Evolutionary conservation across 1,140 invertebrate genomes (phyloP), one percentile per base, ranked within the genome.

Genomic region (Amyelois transitella): DNA sequence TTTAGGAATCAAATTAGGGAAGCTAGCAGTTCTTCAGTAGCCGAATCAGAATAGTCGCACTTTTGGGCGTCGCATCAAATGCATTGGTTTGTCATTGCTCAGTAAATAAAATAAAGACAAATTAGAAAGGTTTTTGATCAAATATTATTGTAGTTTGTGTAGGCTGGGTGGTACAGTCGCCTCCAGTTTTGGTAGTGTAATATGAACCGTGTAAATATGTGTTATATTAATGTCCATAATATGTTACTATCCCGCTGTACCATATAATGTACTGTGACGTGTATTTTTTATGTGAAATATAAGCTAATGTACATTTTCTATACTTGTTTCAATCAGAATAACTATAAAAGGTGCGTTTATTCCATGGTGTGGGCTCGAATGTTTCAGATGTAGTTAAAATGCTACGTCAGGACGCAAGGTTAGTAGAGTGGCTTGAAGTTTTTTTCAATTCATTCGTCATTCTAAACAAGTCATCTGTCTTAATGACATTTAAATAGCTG

Each of bases 281-380:
- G 75, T 78, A 71, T 81, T 81, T 83, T 72, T 76, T 78, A 82
- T 81, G 77, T 81, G 67, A 86, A 86, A 83, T 86, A 86, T 82
- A 82, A 82, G 75, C 71, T 60, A 72, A 76, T 81, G 72, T 76
- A 80, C 69, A 82, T 81, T 83, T 77, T 70, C 32, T 59, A 60
- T 21, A 63, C 32, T 80, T 83, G 80, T 86, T 83, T 86, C 78
- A 82, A 81, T 85, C 19, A 48, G 22, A 5, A 38, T 38, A 14
- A 14, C 10, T 32, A 10, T 4, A 32, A 32, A 32, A 6, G n/a
- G 17, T 18, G 14, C 18, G 22, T 49, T 24, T 38, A 8, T 38
- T 28, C 25, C 7, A 28, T 38, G 32, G 32, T 14, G 1, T 38
- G 32, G 32, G 32, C n/a, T 38, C 17, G 1, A 14, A 38, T 38